A percentile compares a stretch with the other conserved stretches of the same genome.
Conservation (phyloP, 2,113 vertebrate genomes). For the Heteronetta atricapilla region DNA sequence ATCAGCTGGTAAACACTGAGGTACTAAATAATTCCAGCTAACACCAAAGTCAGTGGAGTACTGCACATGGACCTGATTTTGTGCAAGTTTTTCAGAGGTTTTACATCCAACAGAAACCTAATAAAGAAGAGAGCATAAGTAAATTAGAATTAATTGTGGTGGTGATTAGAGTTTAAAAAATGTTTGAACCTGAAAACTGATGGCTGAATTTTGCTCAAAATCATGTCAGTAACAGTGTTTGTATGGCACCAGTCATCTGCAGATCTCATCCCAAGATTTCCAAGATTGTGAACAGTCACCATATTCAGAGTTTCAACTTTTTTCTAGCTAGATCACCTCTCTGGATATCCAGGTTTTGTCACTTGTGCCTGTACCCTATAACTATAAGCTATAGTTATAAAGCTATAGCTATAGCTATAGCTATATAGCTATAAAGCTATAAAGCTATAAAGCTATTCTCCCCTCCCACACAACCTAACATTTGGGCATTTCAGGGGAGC, state of each 20-base stretch:
- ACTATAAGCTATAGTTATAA: too few relatives aligned
- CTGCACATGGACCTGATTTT: conserved; percentile 94
- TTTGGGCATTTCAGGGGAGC: not conserved
- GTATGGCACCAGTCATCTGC: not conserved
- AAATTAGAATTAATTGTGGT: not conserved
- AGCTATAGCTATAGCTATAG: too few relatives aligned
- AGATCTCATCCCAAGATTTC: not conserved
- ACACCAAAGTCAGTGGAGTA: conserved; percentile 96
- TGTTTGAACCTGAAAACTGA: not conserved
- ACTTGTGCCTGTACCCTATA: not conserved
- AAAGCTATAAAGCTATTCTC: not conserved
- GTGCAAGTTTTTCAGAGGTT: conserved; percentile 85
- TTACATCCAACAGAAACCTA: conserved; percentile 94
- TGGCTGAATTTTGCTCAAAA: not conserved
- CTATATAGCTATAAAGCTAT: too few relatives aligned
- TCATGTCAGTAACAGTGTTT: not conserved
- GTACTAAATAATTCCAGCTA: conserved; percentile 94
- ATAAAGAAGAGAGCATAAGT: not conserved
- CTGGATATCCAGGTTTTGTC: not conserved
- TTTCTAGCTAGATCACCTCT: not conserved
- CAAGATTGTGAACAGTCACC: not conserved
- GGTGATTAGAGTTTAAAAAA: not conserved
- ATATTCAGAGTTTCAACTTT: not conserved
- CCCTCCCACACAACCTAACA: not conserved
- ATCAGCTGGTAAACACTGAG: conserved; percentile 94